phyloP scores from a whole-genome alignment of 1,140 invertebrate species.

The Neodiprion fabricii region DNA sequence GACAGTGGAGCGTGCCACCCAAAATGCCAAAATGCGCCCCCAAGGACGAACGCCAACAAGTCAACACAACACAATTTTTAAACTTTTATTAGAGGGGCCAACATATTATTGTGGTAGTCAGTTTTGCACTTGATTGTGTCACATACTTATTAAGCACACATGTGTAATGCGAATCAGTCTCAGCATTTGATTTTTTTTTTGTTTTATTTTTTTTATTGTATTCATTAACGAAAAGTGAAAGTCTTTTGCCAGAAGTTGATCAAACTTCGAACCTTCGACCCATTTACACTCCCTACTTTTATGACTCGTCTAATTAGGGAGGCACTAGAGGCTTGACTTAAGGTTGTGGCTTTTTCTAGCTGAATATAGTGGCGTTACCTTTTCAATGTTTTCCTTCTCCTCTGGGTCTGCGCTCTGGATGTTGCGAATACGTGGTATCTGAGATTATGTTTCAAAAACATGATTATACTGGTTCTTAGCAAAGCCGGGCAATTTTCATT shows the following conservation, averaged over 20 bases:
- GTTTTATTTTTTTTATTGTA: constrained; percentile 1
- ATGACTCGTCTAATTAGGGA: constrained; percentile 28
- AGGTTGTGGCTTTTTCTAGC: constrained; percentile 17
- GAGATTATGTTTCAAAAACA: constrained; percentile 57
- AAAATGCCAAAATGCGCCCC: constrained; percentile 44
- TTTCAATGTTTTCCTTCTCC: constrained; percentile 75
- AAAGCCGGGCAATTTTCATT: neutral
- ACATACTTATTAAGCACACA: neutral
- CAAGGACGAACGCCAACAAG: constrained; percentile 46
- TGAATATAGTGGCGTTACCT: constrained; percentile 65
- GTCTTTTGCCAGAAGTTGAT: constrained; percentile 8
- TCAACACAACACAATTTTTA: constrained; percentile 55
- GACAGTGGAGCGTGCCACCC: constrained; percentile 35
- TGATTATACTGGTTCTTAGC: constrained; percentile 39
- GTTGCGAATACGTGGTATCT: constrained; percentile 66
- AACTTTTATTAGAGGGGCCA: constrained; percentile 48
- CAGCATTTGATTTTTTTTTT: neutral
- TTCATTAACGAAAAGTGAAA: neutral
- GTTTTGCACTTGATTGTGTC: constrained; percentile 9
- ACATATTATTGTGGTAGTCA: constrained; percentile 2
- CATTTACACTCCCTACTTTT: constrained; percentile 11
- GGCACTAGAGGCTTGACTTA: too few relatives aligned
- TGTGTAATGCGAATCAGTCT: neutral
- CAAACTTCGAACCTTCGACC: constrained; percentile 18
- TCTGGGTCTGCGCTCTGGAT: constrained; percentile 65